phyloP scores from a whole-genome alignment of 2,113 vertebrate species.

The Pheucticus melanocephalus region DNA sequence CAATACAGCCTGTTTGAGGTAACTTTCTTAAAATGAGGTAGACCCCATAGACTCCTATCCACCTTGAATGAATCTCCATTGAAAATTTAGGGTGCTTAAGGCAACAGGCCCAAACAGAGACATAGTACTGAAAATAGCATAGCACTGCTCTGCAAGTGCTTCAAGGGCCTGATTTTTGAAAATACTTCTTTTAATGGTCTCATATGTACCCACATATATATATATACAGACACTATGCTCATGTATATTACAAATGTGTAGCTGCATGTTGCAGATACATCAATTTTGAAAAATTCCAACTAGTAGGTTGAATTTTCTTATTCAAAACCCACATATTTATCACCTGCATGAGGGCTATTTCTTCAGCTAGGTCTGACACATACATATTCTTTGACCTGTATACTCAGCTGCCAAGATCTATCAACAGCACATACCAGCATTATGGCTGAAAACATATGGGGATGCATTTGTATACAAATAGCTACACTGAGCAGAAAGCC shows the following conservation, averaged over 20 bases:
- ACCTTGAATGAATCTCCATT: background rate
- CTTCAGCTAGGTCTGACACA: background rate
- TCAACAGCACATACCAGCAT: conserved; percentile 9
- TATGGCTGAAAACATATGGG: conserved; percentile 26
- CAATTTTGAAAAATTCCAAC: background rate
- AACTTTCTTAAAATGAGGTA: background rate
- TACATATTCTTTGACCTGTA: background rate
- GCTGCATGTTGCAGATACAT: background rate
- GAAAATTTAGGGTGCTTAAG: background rate
- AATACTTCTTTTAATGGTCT: background rate
- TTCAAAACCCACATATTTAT: background rate
- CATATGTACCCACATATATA: background rate
- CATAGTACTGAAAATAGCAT: background rate
- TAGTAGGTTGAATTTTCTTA: background rate
- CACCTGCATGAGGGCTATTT: background rate
- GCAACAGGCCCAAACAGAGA: background rate
- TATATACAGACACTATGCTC: background rate
- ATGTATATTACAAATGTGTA: background rate
- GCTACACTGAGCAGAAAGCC: conserved; percentile 22
- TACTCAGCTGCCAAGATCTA: conserved; percentile 37
- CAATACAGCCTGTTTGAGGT: background rate
- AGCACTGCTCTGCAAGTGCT: background rate
- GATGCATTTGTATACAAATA: conserved; percentile 16
- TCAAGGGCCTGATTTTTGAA: background rate
- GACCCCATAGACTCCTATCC: background rate